Conservation (phyloP, 2,113 vertebrate genomes). For the Cebus imitator region DNA sequence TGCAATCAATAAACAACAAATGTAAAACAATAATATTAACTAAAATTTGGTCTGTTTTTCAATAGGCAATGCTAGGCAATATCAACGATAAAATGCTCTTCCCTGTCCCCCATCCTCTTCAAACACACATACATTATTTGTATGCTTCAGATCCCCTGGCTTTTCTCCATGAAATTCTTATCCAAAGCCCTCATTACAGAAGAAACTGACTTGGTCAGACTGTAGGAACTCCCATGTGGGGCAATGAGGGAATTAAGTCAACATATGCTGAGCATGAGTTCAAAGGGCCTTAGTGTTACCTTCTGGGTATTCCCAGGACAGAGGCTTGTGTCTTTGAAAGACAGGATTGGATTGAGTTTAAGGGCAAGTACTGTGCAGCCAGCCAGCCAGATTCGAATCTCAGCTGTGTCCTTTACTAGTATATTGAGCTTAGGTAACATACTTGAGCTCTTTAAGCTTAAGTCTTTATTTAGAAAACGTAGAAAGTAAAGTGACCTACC, state of each 20-base stretch:
- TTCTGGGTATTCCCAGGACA: not conserved
- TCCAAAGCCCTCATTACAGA: not conserved
- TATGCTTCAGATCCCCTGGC: not conserved
- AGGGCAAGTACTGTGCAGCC: not conserved
- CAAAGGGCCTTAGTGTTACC: no score
- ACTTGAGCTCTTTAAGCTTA: not conserved
- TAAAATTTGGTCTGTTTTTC: not conserved
- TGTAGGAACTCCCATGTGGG: rapidly evolving
- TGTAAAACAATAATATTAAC: not conserved
- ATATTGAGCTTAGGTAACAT: not conserved
- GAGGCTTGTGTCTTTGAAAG: not conserved
- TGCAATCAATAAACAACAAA: not conserved
- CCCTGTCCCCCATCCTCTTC: rapidly evolving
- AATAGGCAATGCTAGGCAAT: not conserved
- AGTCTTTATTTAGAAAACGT: not conserved
- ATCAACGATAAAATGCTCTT: not conserved
- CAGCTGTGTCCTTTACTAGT: not conserved
- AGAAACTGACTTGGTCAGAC: not conserved
- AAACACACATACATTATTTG: not conserved
- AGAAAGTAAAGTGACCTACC: not conserved
- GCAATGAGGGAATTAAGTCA: not conserved
- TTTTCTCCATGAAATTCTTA: not conserved
- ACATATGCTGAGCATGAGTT: not conserved
- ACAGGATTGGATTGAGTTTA: not conserved
- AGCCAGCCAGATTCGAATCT: not conserved